These are phyloP conservation scores for Lagocephalus sceleratus DNA, from an alignment of 2,797 vertebrate species.

Conservation along the genomic window DNA sequence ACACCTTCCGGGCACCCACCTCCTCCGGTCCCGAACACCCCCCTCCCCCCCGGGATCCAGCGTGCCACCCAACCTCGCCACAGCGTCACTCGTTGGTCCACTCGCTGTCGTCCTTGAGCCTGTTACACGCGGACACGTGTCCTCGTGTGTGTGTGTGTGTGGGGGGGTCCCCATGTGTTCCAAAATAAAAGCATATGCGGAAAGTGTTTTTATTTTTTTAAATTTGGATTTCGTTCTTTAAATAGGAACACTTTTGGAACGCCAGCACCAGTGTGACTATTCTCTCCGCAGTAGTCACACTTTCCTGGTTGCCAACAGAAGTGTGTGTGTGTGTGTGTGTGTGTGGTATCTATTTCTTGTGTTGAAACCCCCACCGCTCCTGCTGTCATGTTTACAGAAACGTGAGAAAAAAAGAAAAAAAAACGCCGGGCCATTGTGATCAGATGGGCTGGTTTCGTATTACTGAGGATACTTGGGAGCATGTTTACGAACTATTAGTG, in stretches of 20 bases:
- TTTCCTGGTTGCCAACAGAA: slow-evolving; percentile 45
- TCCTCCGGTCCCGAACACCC: too few species aligned
- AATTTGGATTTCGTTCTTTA: slow-evolving; percentile 19
- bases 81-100: slow-evolving; percentile 21
- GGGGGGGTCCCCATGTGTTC: slow-evolving; percentile 1
- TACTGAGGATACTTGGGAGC: not conserved
- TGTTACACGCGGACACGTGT: slow-evolving; percentile 3
- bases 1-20: too few species aligned
- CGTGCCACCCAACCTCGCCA: too few species aligned
- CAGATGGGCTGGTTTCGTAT: not conserved
- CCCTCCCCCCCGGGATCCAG: too few species aligned
- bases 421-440: slow-evolving; percentile 4
- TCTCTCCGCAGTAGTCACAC: slow-evolving; percentile 63
- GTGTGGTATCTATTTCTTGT: slow-evolving; percentile 28
- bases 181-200: slow-evolving; percentile 7
- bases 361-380: slow-evolving; percentile 42
- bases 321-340: slow-evolving; percentile 25
- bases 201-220: slow-evolving; percentile 1
- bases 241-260: slow-evolving; percentile 20
- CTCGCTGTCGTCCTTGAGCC: slow-evolving; percentile 20
- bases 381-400: slow-evolving; percentile 39
- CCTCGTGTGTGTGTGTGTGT: slow-evolving; percentile 17
- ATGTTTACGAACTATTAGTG: slow-evolving; percentile 20
- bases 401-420: slow-evolving; percentile 24
- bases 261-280: slow-evolving; percentile 33